A percentile compares a stretch with the other conserved stretches of the same genome.
Conservation (phyloP, 2,113 vertebrate species). For the Anoplopoma fimbria region DNA sequence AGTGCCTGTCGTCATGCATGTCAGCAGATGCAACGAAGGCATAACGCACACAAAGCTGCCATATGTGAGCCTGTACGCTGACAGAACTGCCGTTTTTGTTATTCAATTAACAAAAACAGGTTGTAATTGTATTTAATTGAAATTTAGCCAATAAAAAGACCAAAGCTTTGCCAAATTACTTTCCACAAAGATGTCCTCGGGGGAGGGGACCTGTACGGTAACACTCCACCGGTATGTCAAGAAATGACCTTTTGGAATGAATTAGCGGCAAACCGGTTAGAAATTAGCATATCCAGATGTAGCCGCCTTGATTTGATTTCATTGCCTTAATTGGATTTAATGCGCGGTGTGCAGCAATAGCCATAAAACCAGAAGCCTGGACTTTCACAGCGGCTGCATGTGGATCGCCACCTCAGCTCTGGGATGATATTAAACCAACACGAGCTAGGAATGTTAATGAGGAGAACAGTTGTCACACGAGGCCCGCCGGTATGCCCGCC, state of each 20-base stretch:
- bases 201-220: conserved; percentile 47
- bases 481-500: conserved; percentile 20
- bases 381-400: conserved; percentile 34
- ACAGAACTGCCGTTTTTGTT: conserved; percentile 52
- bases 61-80: conserved; percentile 28
- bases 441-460: conserved; percentile 63
- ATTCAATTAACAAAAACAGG: conserved; percentile 70
- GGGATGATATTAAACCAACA: conserved; percentile 54
- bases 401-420: conserved; percentile 35
- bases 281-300: conserved; percentile 81
- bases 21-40: conserved; percentile 7
- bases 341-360: conserved; percentile 49
- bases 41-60: conserved; percentile 13
- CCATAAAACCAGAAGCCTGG: conserved; percentile 56
- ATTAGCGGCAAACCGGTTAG: conserved; percentile 63
- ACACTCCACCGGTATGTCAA: conserved; percentile 70
- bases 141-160: conserved; percentile 71
- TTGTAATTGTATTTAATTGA: conserved; percentile 74
- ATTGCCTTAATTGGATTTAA: conserved; percentile 80
- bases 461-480: conserved; percentile 62
- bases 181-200: conserved; percentile 40
- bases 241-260: conserved; percentile 79
- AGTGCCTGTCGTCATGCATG: neutral
- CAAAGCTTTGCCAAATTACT: conserved; percentile 67
- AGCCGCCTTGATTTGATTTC: conserved; percentile 76